Conservation (phyloP, 2,797 vertebrate species). For the Pseudochirops cupreus region DNA sequence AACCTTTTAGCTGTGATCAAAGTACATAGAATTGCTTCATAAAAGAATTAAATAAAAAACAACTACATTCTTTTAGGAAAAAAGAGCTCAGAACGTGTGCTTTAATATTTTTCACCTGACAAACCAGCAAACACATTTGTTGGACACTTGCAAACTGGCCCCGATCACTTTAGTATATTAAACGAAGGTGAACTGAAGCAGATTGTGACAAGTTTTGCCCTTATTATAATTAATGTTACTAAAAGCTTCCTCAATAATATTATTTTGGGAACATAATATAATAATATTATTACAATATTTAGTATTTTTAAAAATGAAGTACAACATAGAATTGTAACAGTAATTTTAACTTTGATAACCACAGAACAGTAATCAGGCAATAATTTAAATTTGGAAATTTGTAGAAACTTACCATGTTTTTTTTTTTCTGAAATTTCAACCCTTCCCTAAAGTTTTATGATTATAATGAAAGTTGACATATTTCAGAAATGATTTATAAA, state of each 20-base stretch:
- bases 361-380: constrained; percentile 8
- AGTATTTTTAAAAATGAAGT: constrained; percentile 33
- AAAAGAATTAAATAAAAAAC: not conserved
- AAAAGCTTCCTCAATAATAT: constrained; percentile 38
- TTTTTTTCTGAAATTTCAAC: constrained; percentile 7
- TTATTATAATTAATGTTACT: constrained; percentile 54
- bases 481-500: too few species aligned
- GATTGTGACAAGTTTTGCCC: constrained; percentile 54
- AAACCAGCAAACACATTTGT: not conserved
- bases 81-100: constrained; percentile 29
- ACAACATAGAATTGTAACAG: constrained; percentile 13
- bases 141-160: constrained; percentile 46
- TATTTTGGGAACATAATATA: too few species aligned
- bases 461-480: too few species aligned
- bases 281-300: too few species aligned
- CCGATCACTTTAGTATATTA: constrained; percentile 53
- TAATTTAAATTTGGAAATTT: constrained; percentile 24
- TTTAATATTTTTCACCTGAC: constrained; percentile 32
- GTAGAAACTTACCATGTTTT: constrained; percentile 17
- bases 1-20: constrained; percentile 44
- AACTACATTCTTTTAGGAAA: constrained; percentile 33
- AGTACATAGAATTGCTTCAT: constrained; percentile 57
- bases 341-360: constrained; percentile 25
- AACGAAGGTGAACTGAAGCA: constrained; percentile 9
- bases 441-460: too few species aligned